A percentile compares a stretch with the other conserved stretches of the same genome.
Evolutionary conservation across 2,113 vertebrate species (phyloP).

Genomic region (Bos indicus): DNA sequence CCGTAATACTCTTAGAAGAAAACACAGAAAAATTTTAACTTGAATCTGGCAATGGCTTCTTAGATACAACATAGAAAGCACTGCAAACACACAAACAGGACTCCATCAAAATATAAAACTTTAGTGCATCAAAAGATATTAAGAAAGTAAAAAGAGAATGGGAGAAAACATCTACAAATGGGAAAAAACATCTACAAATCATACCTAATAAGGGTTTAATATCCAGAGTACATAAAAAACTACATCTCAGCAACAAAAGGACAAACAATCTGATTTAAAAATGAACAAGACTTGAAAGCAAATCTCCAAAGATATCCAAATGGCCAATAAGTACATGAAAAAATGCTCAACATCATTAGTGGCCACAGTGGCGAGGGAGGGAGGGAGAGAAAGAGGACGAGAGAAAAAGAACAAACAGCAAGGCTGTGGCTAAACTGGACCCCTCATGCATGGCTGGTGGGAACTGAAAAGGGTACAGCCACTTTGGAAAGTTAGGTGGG

Average conservation of each 20-base stretch:
- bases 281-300: not conserved
- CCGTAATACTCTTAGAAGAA: not conserved
- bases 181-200: not conserved
- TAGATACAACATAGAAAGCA: not conserved
- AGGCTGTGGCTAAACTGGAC: not conserved
- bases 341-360: not conserved
- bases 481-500: not conserved
- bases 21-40: not conserved
- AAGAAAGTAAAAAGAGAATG: not conserved
- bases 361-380: not conserved
- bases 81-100: not conserved
- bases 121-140: not conserved
- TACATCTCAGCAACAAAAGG: not conserved
- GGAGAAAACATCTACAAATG: not conserved
- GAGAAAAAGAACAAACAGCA: not conserved
- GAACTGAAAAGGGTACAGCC: not conserved
- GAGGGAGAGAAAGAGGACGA: not conserved
- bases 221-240: not conserved
- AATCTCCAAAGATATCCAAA: not conserved
- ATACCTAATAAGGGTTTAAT: not conserved
- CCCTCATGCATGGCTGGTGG: no score
- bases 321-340: not conserved
- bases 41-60: not conserved
- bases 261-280: not conserved
- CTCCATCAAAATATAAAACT: not conserved